phyloP scores from a whole-genome alignment of 2,888 invertebrate species.

The Allophyes oxyacanthae region DNA sequence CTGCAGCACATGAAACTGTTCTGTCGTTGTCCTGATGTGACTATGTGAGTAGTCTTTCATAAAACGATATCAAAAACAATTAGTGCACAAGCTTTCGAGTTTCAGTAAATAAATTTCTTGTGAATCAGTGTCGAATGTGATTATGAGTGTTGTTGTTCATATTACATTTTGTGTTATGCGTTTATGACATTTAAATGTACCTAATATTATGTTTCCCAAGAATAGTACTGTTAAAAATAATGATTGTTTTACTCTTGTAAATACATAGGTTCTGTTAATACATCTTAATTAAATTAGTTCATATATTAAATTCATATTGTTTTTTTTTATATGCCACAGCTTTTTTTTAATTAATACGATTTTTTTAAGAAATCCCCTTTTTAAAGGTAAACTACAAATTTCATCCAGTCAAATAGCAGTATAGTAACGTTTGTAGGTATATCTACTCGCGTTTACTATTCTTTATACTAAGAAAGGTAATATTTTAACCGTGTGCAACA shows the following conservation, averaged over 20 bases:
- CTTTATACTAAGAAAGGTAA: too few species aligned
- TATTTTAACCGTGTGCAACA: too few species aligned
- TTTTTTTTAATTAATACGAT: too few species aligned
- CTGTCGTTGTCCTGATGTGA: constrained; percentile 44
- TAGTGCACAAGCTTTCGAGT: constrained; percentile 13
- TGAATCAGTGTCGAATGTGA: constrained; percentile 1
- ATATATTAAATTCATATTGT: too few species aligned
- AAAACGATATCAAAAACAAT: constrained; percentile 11
- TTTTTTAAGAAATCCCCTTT: too few species aligned
- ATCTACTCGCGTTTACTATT: too few species aligned
- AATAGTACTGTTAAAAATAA: constrained; percentile 6
- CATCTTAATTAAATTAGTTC: constrained; percentile 36
- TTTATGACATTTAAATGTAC: constrained; percentile 8
- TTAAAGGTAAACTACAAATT: too few species aligned
- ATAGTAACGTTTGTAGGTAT: too few species aligned
- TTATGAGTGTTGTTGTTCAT: constrained; percentile 14
- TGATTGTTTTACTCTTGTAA: constrained; percentile 31
- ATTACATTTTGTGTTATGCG: constrained; percentile 24
- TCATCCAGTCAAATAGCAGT: too few species aligned
- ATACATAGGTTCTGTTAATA: constrained; percentile 41
- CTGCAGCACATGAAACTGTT: constrained; percentile 79
- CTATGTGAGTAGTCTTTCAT: constrained; percentile 5
- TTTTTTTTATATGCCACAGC: too few species aligned
- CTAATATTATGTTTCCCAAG: constrained; percentile 2
- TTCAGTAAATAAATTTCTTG: constrained; percentile 14